A percentile compares a stretch with the other conserved stretches of the same genome.
These are phyloP conservation scores for Odontocerum albicorne DNA, from an alignment of 2,888 invertebrate species.

Conservation along the genomic window DNA sequence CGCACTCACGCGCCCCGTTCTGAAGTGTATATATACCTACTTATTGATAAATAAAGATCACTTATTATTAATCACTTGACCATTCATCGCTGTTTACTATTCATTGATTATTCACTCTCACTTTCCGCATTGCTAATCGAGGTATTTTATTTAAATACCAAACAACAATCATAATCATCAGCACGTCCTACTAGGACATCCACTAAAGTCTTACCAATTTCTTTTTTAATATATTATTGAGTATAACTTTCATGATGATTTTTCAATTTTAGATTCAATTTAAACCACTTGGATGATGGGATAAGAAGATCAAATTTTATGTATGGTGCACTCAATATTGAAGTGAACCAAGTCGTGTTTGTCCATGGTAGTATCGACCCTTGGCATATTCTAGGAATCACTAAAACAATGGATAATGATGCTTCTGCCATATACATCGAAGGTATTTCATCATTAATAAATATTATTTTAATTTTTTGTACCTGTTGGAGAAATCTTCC, in stretches of 20 bases:
- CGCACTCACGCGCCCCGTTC: no score
- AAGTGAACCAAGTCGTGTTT: constrained; percentile 74
- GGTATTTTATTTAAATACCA: no score
- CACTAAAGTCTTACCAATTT: no score
- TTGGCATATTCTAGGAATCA: constrained; percentile 82
- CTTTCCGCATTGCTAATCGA: no score
- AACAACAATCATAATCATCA: no score
- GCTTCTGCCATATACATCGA: constrained; percentile 74
- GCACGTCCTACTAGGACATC: no score
- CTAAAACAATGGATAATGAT: constrained; percentile 53
- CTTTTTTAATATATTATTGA: neutral
- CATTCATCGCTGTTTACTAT: no score
- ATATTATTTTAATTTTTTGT: neutral
- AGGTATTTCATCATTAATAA: constrained; percentile 51
- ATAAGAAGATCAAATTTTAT: constrained; percentile 73
- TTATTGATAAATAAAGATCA: no score
- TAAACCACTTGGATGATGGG: constrained; percentile 60
- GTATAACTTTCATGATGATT: neutral
- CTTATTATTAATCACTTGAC: no score
- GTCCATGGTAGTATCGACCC: constrained; percentile 90
- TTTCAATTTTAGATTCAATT: constrained; percentile 55
- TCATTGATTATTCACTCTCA: no score
- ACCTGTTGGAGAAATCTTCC: no score
- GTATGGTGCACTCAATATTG: constrained; percentile 75
- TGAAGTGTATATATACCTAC: no score